These are phyloP conservation scores for Molothrus ater DNA, from an alignment of 2,797 vertebrate genomes.

Conservation along the genomic window DNA sequence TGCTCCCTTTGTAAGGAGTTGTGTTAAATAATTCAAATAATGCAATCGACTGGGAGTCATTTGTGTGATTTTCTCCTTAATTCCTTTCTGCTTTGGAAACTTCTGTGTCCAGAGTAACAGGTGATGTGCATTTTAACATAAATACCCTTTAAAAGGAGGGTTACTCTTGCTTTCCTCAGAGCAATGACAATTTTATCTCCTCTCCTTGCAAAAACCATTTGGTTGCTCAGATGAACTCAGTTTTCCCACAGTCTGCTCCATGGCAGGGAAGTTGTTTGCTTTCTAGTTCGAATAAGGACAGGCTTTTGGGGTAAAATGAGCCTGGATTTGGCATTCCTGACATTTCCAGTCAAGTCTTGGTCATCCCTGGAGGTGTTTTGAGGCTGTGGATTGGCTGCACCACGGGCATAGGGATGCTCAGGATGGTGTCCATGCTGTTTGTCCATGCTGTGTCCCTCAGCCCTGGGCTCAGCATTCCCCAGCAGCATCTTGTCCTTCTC, in stretches of 20 bases:
- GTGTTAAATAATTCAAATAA: neutral
- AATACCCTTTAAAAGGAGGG: neutral
- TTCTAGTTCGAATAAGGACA: neutral
- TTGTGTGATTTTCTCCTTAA: neutral
- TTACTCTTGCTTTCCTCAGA: neutral
- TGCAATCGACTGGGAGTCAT: neutral
- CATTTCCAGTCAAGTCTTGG: neutral
- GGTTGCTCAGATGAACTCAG: neutral
- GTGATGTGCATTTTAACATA: neutral
- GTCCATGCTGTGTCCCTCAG: neutral
- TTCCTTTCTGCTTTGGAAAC: neutral
- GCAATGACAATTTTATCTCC: neutral
- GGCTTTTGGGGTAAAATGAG: neutral
- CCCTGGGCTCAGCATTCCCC: neutral
- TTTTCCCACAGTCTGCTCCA: neutral
- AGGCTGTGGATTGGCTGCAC: neutral
- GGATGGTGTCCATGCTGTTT: neutral
- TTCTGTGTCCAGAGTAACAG: neutral
- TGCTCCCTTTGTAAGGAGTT: neutral
- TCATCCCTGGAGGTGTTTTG: neutral
- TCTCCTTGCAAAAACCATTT: neutral
- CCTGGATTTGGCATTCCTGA: neutral
- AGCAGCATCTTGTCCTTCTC: neutral
- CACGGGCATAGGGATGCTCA: fast-evolving
- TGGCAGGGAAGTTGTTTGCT: neutral